These are phyloP conservation scores for Coregonus sp. DNA, from an alignment of 2,797 vertebrate species.

Conservation along the genomic window DNA sequence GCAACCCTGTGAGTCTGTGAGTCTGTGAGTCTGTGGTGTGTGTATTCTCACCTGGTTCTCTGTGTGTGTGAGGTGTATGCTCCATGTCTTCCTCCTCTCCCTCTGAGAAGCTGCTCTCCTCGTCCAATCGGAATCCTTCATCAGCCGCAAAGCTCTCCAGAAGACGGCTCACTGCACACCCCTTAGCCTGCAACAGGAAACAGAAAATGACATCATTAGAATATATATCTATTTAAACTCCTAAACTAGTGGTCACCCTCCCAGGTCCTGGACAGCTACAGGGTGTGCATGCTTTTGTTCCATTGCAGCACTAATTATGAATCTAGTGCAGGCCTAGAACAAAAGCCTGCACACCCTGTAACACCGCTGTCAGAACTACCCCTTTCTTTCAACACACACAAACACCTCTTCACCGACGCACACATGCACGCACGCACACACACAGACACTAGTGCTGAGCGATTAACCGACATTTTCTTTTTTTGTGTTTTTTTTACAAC, in stretches of 20 bases:
- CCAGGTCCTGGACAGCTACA: no score
- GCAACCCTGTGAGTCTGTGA: not conserved
- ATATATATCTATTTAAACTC: no score
- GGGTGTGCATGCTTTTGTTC: no score
- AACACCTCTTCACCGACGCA: slow-evolving; percentile 19
- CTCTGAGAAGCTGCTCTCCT: slow-evolving; percentile 92
- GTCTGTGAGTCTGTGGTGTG: slow-evolving; percentile 22
- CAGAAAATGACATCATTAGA: slow-evolving; percentile 18
- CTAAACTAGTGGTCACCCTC: no score
- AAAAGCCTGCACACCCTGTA: no score
- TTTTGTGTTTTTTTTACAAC: no score
- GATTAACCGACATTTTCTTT: no score
- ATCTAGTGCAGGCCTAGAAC: no score
- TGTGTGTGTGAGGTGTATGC: slow-evolving; percentile 68
- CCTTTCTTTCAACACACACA: slow-evolving; percentile 11
- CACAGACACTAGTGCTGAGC: no score
- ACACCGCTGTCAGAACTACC: not conserved
- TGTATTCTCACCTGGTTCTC: slow-evolving; percentile 64
- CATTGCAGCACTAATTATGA: no score
- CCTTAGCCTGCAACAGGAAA: slow-evolving; percentile 77
- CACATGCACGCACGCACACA: slow-evolving; percentile 17
- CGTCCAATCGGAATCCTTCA: slow-evolving; percentile 86
- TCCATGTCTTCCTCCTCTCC: slow-evolving; percentile 67
- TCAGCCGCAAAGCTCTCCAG: slow-evolving; percentile 90
- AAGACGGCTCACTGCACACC: slow-evolving; percentile 87